Percentiles rank a stretch among this genome's conserved stretches.
These are phyloP conservation scores for Hipparchia sbordonii DNA, from an alignment of 2,888 invertebrate species.

Conservation along the genomic window DNA sequence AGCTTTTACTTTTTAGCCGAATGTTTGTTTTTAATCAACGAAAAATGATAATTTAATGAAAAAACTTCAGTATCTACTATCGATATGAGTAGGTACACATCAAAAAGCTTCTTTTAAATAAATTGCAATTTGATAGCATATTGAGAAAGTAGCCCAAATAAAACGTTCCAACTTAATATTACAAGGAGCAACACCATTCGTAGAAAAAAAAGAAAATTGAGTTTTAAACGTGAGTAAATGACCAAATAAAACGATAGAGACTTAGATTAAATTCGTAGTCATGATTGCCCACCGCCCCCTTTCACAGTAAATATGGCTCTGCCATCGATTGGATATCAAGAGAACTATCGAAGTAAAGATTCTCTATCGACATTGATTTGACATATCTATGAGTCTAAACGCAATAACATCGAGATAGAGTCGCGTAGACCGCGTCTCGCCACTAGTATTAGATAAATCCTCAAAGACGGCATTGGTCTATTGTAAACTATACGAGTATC, in stretches of 20 bases:
- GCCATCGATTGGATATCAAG: conserved; percentile 41
- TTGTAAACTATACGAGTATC: background rate
- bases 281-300: conserved; percentile 38
- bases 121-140: conserved; percentile 14
- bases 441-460: conserved; percentile 59
- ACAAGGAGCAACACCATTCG: conserved; percentile 37
- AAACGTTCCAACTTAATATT: conserved; percentile 7
- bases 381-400: conserved; percentile 48
- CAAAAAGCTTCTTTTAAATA: background rate
- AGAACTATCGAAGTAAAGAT: conserved; percentile 47
- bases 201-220: conserved; percentile 33
- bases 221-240: conserved; percentile 31
- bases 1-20: too few relatives aligned
- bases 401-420: conserved; percentile 48
- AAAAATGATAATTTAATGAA: too few relatives aligned
- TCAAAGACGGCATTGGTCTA: conserved; percentile 40
- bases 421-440: conserved; percentile 51
- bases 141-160: conserved; percentile 19
- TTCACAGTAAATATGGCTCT: conserved; percentile 40
- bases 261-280: conserved; percentile 29
- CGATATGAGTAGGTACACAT: too few relatives aligned
- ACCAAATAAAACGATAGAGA: conserved; percentile 17
- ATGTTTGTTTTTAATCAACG: too few relatives aligned
- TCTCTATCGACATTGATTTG: conserved; percentile 47
- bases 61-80: background rate